Evolutionary conservation across 2,113 vertebrate genomes (phyloP), one percentile per base, ranked within the genome.

Genomic region (Dinomys branickii): DNA sequence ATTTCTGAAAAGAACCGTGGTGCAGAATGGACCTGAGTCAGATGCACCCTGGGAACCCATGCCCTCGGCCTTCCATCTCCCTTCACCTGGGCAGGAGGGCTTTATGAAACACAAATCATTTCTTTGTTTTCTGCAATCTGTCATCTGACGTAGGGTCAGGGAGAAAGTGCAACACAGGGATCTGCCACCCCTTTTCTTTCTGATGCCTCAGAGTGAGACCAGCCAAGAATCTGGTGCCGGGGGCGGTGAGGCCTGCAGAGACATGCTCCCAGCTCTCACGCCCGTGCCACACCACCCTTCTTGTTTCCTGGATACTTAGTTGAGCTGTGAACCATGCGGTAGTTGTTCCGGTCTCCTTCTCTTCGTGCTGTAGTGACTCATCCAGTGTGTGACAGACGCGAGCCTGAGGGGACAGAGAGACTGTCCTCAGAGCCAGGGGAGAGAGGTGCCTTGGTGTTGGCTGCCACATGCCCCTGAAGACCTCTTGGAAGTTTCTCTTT

Each of bases 151-250:
- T n/a, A 33, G 85, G 19, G 47, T 16, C 10, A 58, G 12, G 30
- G 65, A 52, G 11, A 50, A 8, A 33, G n/a, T 22, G 6, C n/a
- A 33, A 5, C 14, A 52, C 38, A 52, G 38, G 14, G 6, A 0
- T 44, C 22, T 16, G 26, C n/a, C 13, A 5, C 1, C 0, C 41
- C 10, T 0, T 52, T 35, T 44, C 35, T 59, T 77, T 13, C 24
- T 7, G 35, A 9, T 3, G 14, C 71, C 50, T 33, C 26, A 78
- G 38, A 41, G 8, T 17, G 19, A 71, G 54, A 44, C 63, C 77
- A 10, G 26, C 44, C 19, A 35, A 24, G 22, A 63, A 7, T 0
- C 22, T 5, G 61, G 3, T n/a, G 41, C 44, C 3, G 0, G 22
- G 35, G 5, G 16, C 2, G 50, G 41, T 24, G 16, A 24, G 17